Evolutionary conservation across 2,113 vertebrate species (phyloP).

Genomic region (Pachypanchax playfairii): DNA sequence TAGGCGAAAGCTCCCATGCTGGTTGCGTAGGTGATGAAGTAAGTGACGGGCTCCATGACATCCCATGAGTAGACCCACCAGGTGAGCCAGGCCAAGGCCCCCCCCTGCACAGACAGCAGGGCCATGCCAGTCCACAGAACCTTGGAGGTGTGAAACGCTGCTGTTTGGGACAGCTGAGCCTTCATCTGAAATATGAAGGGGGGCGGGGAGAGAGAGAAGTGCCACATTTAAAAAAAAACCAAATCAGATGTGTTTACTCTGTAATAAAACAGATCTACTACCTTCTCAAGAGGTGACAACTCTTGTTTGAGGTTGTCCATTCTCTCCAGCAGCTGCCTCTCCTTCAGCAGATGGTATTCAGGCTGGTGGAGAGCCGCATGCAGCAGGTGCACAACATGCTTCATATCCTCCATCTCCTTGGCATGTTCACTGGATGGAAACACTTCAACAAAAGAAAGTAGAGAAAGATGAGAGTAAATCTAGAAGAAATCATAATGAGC

Average conservation of each 20-base stretch:
- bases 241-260: too few species aligned
- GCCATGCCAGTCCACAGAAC: slow-evolving; percentile 88
- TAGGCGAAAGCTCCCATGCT: slow-evolving; percentile 91
- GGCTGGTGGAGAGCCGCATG: slow-evolving; percentile 84
- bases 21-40: slow-evolving; percentile 91
- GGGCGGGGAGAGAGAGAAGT: neutral
- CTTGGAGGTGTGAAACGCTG: slow-evolving; percentile 78
- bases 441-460: slow-evolving; percentile 62
- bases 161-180: slow-evolving; percentile 71
- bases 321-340: slow-evolving; percentile 83
- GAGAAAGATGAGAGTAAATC: neutral
- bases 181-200: slow-evolving; percentile 80
- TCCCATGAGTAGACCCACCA: slow-evolving; percentile 99
- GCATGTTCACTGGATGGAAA: slow-evolving; percentile 67
- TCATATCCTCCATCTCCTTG: slow-evolving; percentile 80
- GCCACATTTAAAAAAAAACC: too few species aligned
- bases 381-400: slow-evolving; percentile 85
- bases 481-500: neutral
- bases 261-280: slow-evolving; percentile 36
- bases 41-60: slow-evolving; percentile 95
- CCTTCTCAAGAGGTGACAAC: slow-evolving; percentile 89
- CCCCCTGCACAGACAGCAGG: slow-evolving; percentile 88
- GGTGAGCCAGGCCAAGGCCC: slow-evolving; percentile 91
- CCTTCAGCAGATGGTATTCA: slow-evolving; percentile 83
- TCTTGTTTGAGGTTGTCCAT: slow-evolving; percentile 85